Evolutionary conservation across 2,888 invertebrate genomes (phyloP).

Genomic region (Suillia variegata): DNA sequence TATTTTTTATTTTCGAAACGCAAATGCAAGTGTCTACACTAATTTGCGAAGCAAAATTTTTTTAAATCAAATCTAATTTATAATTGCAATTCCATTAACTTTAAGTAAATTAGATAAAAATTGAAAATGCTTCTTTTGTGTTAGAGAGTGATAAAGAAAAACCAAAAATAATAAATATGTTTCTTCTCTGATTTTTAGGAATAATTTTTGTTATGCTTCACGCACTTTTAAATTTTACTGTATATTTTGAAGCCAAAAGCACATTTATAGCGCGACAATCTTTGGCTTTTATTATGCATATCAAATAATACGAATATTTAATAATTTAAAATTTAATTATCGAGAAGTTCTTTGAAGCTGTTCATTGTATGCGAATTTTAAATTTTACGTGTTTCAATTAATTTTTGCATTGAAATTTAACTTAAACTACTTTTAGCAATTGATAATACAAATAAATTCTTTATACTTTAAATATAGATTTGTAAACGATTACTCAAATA

Average conservation of each 20-base stretch:
- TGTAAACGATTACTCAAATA: neutral
- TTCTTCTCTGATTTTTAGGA: too few relatives aligned
- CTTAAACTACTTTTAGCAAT: neutral
- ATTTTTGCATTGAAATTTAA: conserved; percentile 4
- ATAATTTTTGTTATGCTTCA: too few relatives aligned
- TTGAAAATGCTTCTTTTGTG: neutral
- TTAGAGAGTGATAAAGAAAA: too few relatives aligned
- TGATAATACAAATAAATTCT: too few relatives aligned
- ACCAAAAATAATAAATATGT: too few relatives aligned
- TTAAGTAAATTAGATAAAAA: neutral
- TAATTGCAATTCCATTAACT: neutral
- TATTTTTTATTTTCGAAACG: too few relatives aligned
- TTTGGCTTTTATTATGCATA: neutral
- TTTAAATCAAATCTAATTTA: neutral
- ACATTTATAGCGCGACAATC: neutral
- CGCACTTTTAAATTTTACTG: too few relatives aligned
- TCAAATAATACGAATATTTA: neutral
- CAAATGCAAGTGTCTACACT: too few relatives aligned
- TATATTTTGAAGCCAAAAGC: conserved; percentile 1
- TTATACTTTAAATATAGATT: too few relatives aligned
- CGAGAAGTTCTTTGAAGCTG: too few relatives aligned
- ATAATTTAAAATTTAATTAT: too few relatives aligned
- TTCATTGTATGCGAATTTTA: conserved; percentile 18
- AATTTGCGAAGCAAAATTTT: too few relatives aligned
- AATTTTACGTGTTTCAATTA: neutral